A percentile compares a stretch with the other conserved stretches of the same genome.
Evolutionary conservation across 2,888 invertebrate genomes (phyloP).

Genomic region (Panzeria rudis): DNA sequence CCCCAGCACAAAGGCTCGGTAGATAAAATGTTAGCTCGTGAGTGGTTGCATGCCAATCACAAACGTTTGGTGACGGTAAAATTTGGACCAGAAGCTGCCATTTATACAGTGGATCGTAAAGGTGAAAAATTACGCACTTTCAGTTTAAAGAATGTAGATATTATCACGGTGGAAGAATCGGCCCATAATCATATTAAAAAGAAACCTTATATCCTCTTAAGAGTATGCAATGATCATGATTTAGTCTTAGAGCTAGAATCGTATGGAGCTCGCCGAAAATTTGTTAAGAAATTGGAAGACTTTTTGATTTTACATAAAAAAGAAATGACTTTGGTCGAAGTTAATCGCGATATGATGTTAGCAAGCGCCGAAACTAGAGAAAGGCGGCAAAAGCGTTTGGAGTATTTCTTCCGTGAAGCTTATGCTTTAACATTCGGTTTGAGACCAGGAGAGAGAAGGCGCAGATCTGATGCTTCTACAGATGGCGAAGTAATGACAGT

Average conservation of each 20-base stretch:
- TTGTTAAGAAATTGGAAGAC: slow-evolving; percentile 93
- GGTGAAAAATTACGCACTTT: slow-evolving; percentile 95
- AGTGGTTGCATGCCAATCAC: slow-evolving; percentile 97
- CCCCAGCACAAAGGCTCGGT: slow-evolving; percentile 88
- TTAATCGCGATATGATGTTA: slow-evolving; percentile 91
- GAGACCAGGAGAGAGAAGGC: slow-evolving; percentile 91
- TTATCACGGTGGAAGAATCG: slow-evolving; percentile 94
- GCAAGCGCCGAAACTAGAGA: slow-evolving; percentile 97
- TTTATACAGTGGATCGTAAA: slow-evolving; percentile 94
- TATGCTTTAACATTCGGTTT: slow-evolving; percentile 96
- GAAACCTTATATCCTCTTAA: slow-evolving; percentile 91
- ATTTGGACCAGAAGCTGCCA: slow-evolving; percentile 93
- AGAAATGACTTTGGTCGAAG: slow-evolving; percentile 89
- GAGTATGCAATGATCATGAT: slow-evolving; percentile 95
- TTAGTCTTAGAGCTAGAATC: slow-evolving; percentile 96
- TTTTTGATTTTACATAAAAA: slow-evolving; percentile 93
- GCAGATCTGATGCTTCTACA: slow-evolving; percentile 88
- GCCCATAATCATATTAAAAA: slow-evolving; percentile 89
- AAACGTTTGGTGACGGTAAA: slow-evolving; percentile 94
- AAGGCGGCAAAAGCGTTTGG: slow-evolving; percentile 94
- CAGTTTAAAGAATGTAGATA: slow-evolving; percentile 90
- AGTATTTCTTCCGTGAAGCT: slow-evolving; percentile 98
- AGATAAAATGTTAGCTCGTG: slow-evolving; percentile 96
- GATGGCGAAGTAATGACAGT: slow-evolving; percentile 95
- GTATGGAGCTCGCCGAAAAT: slow-evolving; percentile 91